A percentile compares a stretch with the other conserved stretches of the same genome.
phyloP scores from a whole-genome alignment of 2,797 vertebrate species.

The Megaceryle alcyon region DNA sequence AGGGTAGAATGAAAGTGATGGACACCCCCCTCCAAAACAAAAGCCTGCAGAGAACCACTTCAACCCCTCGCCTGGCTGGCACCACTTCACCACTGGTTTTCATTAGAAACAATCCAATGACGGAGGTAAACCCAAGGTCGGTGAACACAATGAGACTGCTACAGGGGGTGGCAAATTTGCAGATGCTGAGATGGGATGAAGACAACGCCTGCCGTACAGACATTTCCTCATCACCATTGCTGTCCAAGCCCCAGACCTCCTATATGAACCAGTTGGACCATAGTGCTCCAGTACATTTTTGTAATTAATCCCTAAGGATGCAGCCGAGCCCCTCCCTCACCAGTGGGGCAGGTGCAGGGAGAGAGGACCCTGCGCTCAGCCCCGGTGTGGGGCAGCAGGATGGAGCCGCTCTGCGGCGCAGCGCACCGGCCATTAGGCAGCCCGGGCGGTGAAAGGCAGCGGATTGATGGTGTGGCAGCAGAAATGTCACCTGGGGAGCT shows the following conservation, averaged over 20 bases:
- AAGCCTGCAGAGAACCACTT: constrained; percentile 1
- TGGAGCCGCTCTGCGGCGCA: constrained; percentile 75
- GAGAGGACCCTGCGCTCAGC: constrained; percentile 7
- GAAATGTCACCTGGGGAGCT: constrained; percentile 82
- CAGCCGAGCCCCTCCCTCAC: constrained; percentile 54
- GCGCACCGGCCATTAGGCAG: constrained; percentile 78
- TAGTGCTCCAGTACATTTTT: constrained; percentile 47
- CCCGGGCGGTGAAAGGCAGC: constrained; percentile 77
- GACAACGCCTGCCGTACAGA: accelerated
- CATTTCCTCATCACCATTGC: background rate
- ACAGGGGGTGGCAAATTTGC: background rate
- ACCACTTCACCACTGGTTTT: background rate
- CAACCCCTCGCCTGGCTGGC: background rate
- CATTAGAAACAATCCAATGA: background rate
- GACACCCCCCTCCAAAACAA: background rate
- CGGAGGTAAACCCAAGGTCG: background rate
- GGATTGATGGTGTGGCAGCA: constrained; percentile 88
- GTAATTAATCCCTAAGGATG: constrained; percentile 82
- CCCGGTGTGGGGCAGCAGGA: constrained; percentile 68
- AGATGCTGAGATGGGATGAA: background rate
- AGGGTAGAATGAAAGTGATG: background rate
- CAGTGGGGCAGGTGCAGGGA: background rate
- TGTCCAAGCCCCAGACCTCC: background rate
- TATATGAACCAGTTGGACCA: background rate
- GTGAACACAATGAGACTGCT: background rate